phyloP scores from a whole-genome alignment of 1,140 invertebrate species.

The Drosophila trapezifrons region DNA sequence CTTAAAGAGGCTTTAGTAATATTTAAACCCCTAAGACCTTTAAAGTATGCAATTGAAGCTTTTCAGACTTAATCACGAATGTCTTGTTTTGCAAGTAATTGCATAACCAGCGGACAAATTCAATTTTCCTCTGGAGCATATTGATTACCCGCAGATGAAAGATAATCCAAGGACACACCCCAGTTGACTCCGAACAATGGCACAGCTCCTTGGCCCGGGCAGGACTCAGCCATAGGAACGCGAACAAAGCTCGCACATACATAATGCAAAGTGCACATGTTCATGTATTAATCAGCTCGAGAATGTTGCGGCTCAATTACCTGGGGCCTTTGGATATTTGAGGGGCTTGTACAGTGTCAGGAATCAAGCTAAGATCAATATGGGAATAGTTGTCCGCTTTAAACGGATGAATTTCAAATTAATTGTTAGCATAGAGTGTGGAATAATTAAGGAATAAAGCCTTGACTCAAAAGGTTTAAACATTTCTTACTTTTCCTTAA shows the following conservation, averaged over 20 bases:
- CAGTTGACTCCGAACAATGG: constrained; percentile 25
- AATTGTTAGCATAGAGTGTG: background rate
- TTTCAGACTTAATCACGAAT: background rate
- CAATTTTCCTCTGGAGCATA: constrained; percentile 25
- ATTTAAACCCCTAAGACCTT: too few species aligned
- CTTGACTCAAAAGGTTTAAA: too few species aligned
- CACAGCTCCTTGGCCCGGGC: background rate
- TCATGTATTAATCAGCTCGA: constrained; percentile 66
- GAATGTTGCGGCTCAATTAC: constrained; percentile 68
- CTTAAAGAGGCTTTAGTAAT: background rate
- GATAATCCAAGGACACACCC: constrained; percentile 41
- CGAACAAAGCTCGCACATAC: constrained; percentile 34
- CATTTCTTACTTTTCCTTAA: too few species aligned
- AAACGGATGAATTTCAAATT: background rate
- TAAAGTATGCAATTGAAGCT: background rate
- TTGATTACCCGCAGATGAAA: constrained; percentile 39
- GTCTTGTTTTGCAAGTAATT: constrained; percentile 16
- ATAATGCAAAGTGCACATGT: constrained; percentile 34
- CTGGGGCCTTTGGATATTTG: constrained; percentile 49
- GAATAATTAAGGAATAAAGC: background rate
- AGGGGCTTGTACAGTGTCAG: constrained; percentile 1
- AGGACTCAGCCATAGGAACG: constrained; percentile 17
- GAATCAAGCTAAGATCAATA: constrained; percentile 13
- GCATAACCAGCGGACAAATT: constrained; percentile 9
- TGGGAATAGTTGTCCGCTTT: background rate